Percentiles rank a stretch among this genome's conserved stretches.
phyloP scores from a whole-genome alignment of 2,113 vertebrate species.

The Dunckerocampus dactyliophorus region DNA sequence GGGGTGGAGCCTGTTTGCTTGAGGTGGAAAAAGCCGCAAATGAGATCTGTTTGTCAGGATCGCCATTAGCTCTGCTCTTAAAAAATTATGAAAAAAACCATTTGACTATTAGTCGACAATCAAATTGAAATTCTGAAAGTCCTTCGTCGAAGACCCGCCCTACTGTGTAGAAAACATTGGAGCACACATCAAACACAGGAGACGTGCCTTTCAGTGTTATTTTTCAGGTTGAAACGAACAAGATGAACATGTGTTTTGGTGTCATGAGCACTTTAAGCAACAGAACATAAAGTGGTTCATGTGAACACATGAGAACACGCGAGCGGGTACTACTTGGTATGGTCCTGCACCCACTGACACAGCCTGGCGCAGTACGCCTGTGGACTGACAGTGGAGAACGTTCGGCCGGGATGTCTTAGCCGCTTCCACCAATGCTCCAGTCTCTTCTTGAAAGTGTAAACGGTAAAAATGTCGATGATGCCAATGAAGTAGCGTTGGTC shows the following conservation, averaged over 20 bases:
- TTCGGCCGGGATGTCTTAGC: conserved; percentile 72
- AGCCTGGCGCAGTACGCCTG: conserved; percentile 75
- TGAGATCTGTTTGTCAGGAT: too few relatives aligned
- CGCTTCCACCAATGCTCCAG: conserved; percentile 83
- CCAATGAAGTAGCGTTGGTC: conserved; percentile 85
- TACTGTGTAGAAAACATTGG: too few relatives aligned
- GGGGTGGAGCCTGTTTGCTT: too few relatives aligned
- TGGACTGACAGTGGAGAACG: conserved; percentile 84
- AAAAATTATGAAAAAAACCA: too few relatives aligned
- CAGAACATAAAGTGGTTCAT: too few relatives aligned
- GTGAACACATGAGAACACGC: neutral
- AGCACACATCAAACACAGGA: too few relatives aligned
- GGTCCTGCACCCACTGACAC: conserved; percentile 78
- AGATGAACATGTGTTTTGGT: neutral
- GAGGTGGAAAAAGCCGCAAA: too few relatives aligned
- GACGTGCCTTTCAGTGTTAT: neutral
- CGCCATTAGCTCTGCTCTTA: too few relatives aligned
- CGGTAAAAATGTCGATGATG: conserved; percentile 85
- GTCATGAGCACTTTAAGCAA: neutral
- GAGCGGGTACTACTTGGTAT: conserved; percentile 66
- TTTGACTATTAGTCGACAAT: too few relatives aligned
- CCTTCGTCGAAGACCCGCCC: too few relatives aligned
- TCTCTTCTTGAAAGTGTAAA: conserved; percentile 80
- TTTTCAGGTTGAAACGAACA: neutral
- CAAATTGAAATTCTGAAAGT: too few relatives aligned